A percentile compares a stretch with the other conserved stretches of the same genome.
These are phyloP conservation scores for Ctenomys sociabilis DNA, from an alignment of 2,113 vertebrate species.

Conservation along the genomic window DNA sequence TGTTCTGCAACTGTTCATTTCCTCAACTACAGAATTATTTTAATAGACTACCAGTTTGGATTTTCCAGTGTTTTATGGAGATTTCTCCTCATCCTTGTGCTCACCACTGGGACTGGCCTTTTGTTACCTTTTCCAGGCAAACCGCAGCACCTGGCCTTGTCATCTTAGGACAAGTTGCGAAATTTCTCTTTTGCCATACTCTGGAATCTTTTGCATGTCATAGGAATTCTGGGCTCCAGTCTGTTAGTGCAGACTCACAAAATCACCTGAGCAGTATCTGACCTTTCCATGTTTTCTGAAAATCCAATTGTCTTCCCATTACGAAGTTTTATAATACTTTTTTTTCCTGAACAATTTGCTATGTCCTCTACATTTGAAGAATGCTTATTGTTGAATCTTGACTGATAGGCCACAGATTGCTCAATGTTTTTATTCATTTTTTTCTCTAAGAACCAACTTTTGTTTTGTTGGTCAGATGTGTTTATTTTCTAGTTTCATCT, in stretches of 20 bases:
- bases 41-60: not conserved
- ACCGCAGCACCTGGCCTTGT: not conserved
- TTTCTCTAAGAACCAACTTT: not conserved
- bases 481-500: conserved; percentile 27
- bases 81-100: not conserved
- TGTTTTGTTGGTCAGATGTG: not conserved
- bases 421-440: not conserved
- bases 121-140: not conserved
- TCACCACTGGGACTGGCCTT: not conserved
- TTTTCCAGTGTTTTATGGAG: not conserved
- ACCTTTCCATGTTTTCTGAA: not conserved
- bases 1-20: not conserved
- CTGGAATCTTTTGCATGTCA: not conserved
- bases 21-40: not conserved
- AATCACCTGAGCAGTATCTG: not conserved
- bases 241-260: not conserved
- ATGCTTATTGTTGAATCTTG: not conserved
- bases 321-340: not conserved
- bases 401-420: not conserved
- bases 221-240: not conserved
- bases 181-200: not conserved
- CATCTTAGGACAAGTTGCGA: not conserved
- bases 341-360: not conserved
- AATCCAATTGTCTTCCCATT: not conserved
- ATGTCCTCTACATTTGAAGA: not conserved